Evolutionary conservation across 2,797 vertebrate genomes (phyloP).

Genomic region (Oryzias sinensis): DNA sequence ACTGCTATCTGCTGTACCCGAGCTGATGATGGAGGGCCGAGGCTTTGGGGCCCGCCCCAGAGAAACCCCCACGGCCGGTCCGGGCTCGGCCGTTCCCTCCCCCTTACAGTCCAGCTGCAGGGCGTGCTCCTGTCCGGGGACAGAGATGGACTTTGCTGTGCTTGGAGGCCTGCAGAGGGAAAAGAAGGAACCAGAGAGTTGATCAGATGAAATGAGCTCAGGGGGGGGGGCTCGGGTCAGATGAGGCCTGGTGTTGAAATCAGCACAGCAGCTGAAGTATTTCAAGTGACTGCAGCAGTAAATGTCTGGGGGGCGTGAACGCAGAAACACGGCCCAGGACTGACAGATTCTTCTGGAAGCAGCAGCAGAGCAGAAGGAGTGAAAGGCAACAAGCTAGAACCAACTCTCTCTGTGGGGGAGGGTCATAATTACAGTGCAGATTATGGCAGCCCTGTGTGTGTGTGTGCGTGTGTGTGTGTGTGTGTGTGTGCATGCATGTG

Average conservation of each 20-base stretch:
- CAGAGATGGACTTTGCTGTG: constrained; percentile 89
- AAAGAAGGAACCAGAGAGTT: not conserved
- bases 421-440: too few relatives aligned
- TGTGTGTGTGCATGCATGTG: too few relatives aligned
- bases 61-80: constrained; percentile 68
- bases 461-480: too few relatives aligned
- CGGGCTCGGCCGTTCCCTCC: constrained; percentile 80
- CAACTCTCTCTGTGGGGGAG: too few relatives aligned
- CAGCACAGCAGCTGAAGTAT: too few relatives aligned
- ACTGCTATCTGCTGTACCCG: constrained; percentile 73
- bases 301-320: not conserved
- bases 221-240: constrained; percentile 16
- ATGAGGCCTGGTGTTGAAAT: constrained; percentile 6
- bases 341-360: too few relatives aligned
- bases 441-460: too few relatives aligned
- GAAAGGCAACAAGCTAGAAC: too few relatives aligned
- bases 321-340: too few relatives aligned
- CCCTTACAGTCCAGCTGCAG: constrained; percentile 96
- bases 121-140: constrained; percentile 87
- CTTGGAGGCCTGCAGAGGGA: constrained; percentile 81
- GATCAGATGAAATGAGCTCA: constrained; percentile 30
- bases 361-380: too few relatives aligned
- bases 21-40: constrained; percentile 82
- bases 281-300: not conserved
- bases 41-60: constrained; percentile 80